Evolutionary conservation across 2,888 invertebrate species (phyloP), one percentile per base, ranked within the genome.

Genomic region (Drosophila nr. perissopoda): DNA sequence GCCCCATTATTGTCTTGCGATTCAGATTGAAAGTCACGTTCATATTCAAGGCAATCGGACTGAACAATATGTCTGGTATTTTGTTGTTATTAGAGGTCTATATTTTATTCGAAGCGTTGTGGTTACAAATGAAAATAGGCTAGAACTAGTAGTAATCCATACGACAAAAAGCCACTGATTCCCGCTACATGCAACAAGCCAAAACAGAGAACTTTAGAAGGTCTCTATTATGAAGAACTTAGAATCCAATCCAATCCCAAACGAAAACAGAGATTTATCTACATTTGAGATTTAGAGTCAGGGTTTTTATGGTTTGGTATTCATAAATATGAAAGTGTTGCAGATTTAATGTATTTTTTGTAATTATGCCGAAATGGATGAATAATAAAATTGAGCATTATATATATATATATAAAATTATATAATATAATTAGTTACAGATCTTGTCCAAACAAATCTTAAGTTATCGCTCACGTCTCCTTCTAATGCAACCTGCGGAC

Each of bases 21-120:
- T 59, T 59, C 29, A 5, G 25, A 5, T 25, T n/a, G 16, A 38
- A 38, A 63, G 56, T 63, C 71, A 71, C 62, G 62, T 71, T 53
- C 27, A n/a, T 11, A 42, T n/a, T 49, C 56, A 71, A 62, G 70
- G 61, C 27, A 61, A 60, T 46, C 25, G 16, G 16, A 8, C 8
- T 4, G 16, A 46, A 46, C 16, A 8, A 16, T 25, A 16, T 1
- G 7, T 7, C 21, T 4, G 13, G 1, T 25, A 25, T 25, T 7
- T 46, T 7, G 4, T 4, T 46, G 7, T 16, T 21, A 25, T 25
- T 21, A 16, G 4, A 4, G 21, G 4, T 4, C 2, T 8, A 46
- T 25, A 25, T 25, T 16, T 25, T 4, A 4, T 25, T 8, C 25
- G 4, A 46, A 25, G 25, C 4, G 46, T 46, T 46, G 16, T 21